A percentile compares a stretch with the other conserved stretches of the same genome.
Conservation (phyloP, 2,888 invertebrate genomes). For the Drosophila stalkeri region DNA sequence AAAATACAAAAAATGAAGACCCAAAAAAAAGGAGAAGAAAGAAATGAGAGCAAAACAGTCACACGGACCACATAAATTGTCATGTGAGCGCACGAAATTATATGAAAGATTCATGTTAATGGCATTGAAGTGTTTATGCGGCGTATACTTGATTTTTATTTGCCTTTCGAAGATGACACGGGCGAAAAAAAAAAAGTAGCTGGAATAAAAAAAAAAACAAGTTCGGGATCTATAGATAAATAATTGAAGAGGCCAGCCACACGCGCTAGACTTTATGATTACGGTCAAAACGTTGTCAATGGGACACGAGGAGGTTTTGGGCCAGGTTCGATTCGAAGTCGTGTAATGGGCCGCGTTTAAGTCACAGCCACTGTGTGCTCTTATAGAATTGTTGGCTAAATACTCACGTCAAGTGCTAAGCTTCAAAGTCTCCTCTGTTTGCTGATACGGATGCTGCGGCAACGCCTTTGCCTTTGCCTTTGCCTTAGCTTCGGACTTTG, state of each 20-base stretch:
- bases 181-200: neutral
- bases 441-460: conserved; percentile 4
- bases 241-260: conserved; percentile 34
- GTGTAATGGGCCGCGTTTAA: neutral
- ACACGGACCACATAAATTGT: conserved; percentile 5
- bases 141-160: conserved; percentile 45
- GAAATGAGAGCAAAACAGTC: neutral
- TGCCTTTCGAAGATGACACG: neutral
- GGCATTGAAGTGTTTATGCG: conserved; percentile 47
- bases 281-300: conserved; percentile 22
- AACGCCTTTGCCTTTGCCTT: conserved; percentile 13
- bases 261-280: conserved; percentile 5
- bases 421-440: neutral
- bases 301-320: neutral
- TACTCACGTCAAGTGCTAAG: conserved; percentile 31
- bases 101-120: conserved; percentile 63
- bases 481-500: neutral
- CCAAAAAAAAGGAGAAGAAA: neutral
- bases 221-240: conserved; percentile 23
- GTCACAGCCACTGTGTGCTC: neutral
- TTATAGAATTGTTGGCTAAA: conserved; percentile 13
- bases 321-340: neutral
- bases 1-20: neutral
- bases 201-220: too few species aligned
- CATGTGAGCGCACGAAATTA: conserved; percentile 18